Conservation (phyloP, 2,888 invertebrate genomes). For the Arctia plantaginis region DNA sequence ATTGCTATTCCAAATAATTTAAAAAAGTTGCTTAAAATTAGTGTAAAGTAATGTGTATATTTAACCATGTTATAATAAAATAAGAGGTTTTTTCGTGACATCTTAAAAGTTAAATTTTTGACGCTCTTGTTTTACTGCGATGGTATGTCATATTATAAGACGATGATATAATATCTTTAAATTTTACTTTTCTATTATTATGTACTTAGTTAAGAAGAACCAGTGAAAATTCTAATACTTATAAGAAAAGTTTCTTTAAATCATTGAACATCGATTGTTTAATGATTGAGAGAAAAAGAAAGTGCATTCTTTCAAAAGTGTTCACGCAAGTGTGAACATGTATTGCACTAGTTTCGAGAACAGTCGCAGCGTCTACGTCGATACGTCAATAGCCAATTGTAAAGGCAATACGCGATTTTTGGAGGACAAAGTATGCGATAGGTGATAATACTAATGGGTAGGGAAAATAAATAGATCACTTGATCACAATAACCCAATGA, state of each 20-base stretch:
- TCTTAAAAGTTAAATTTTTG: not conserved
- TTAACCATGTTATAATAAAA: not conserved
- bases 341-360: not conserved
- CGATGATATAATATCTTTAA: too few relatives aligned
- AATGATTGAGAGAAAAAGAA: slow-evolving; percentile 2
- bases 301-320: slow-evolving; percentile 11
- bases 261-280: not conserved
- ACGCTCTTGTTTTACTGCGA: too few relatives aligned
- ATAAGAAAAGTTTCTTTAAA: not conserved
- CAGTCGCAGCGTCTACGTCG: not conserved
- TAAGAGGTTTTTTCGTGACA: not conserved
- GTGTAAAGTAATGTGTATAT: not conserved
- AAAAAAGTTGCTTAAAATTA: too few relatives aligned
- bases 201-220: not conserved
- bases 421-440: slow-evolving; percentile 24
- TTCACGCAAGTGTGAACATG: slow-evolving; percentile 14
- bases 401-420: slow-evolving; percentile 10
- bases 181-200: not conserved
- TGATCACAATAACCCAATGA: not conserved
- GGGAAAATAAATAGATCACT: slow-evolving; percentile 34
- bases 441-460: slow-evolving; percentile 38
- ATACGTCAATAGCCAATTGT: not conserved
- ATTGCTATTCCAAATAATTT: not conserved
- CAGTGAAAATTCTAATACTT: too few relatives aligned
- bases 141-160: too few relatives aligned